These are phyloP conservation scores for Aurelia sp. DNA, from an alignment of 30 jellyfish, hydroid and myxozoan genomes.

Conservation along the genomic window DNA sequence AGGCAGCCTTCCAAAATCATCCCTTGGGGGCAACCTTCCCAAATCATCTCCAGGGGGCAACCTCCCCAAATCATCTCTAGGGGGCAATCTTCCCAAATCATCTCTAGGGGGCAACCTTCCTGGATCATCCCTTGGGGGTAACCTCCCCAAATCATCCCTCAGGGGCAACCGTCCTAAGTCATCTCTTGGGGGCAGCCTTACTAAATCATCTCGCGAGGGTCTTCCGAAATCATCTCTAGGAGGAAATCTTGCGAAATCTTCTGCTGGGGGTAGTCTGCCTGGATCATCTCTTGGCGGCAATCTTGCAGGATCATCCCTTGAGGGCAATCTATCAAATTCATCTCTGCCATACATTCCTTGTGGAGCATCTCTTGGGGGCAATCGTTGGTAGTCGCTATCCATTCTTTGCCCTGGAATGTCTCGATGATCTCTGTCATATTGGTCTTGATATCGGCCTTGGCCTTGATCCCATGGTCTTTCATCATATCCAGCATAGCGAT, in stretches of 20 bases:
- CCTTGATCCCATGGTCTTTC: slow-evolving; percentile 18
- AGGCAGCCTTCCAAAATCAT: slow-evolving; percentile 3
- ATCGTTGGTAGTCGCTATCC: neutral
- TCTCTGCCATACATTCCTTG: slow-evolving; percentile 11
- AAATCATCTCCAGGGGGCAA: slow-evolving; percentile 33
- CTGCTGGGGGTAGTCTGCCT: slow-evolving; percentile 5
- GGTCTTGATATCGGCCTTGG: neutral
- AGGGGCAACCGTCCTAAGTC: neutral
- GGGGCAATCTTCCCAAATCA: neutral
- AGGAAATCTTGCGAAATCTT: slow-evolving; percentile 16
- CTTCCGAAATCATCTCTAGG: slow-evolving; percentile 26
- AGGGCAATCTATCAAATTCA: slow-evolving; percentile 16
- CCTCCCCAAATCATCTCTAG: slow-evolving; percentile 30
- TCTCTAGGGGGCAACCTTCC: neutral
- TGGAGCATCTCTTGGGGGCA: slow-evolving; percentile 2
- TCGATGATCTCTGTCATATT: neutral
- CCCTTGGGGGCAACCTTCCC: neutral
- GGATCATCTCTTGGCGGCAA: neutral
- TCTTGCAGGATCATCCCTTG: slow-evolving; percentile 31
- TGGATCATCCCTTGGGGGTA: slow-evolving; percentile 34
- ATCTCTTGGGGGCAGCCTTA: neutral
- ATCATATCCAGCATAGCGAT: slow-evolving; percentile 1
- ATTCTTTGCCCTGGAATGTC: neutral
- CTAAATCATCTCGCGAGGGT: neutral
- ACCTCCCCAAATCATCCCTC: slow-evolving; percentile 18